Base-by-base conservation (phyloP, 2,113 vertebrate species). In the Penelope pileata region DNA sequence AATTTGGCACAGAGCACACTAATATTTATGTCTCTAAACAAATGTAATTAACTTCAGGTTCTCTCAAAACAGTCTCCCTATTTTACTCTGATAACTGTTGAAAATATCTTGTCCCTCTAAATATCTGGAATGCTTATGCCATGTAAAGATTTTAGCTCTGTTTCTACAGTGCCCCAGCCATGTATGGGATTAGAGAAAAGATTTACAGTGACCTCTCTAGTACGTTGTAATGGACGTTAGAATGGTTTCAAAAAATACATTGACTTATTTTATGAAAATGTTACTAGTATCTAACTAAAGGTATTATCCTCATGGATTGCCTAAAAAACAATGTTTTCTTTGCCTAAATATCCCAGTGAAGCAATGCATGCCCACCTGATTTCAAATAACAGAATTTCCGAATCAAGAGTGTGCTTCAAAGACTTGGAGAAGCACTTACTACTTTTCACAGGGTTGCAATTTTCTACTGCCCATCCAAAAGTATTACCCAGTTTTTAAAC, bases 391-490 rank as follows among this genome's bases (percentile, higher is more conserved):
- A 12, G 23, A 40, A 36, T 73, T 82, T 91, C 77, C 79, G 40
- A 76, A 38, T 51, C 16, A 48, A 64, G 60, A 66, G 5, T 32
- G 21, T 76, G 88, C 43, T 86, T 93, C 43, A 53, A 69, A 69
- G 51, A 32, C 0, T 0, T 21, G 7, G 18, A 50, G 68, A 88
- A 56, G 17, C 16, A 48, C 30, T 72, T 66, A 34, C 1, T 43
- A 30, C 38, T 91, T 92, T 78, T 40, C 79, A 56, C 5, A 82
- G 36, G 17, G 12, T 75, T 82, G 27, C 36, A 27, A 15, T 92
- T 96, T 90, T 83, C 70, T 87, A 3, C 30, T 86, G 59, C 34
- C 85, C 79, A 81, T 70, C 79, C 68, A 29, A 60, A 79, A 80
- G 27, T 62, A 47, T 56, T 70, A 48, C 19, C 15, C 23, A 54